These are phyloP conservation scores for Aporophyla nigra DNA, from an alignment of 2,888 invertebrate genomes.

Conservation along the genomic window DNA sequence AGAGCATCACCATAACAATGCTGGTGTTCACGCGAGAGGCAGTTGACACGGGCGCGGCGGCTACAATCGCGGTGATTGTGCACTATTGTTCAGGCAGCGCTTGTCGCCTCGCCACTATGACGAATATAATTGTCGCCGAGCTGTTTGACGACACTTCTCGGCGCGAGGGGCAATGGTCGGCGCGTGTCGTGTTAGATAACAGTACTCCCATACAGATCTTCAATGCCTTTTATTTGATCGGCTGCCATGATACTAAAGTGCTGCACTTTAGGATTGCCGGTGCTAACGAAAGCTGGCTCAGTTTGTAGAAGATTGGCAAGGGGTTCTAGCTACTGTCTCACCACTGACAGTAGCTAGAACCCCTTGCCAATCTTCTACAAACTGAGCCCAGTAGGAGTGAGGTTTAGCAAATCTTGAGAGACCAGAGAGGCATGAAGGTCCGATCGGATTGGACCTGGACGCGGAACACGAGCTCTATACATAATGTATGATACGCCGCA, in stretches of 20 bases:
- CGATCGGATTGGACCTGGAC: slow-evolving; percentile 72
- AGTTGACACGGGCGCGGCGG: slow-evolving; percentile 83
- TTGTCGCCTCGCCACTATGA: slow-evolving; percentile 75
- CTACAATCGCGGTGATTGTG: slow-evolving; percentile 85
- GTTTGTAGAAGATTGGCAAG: neutral
- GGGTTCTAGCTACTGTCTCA: neutral
- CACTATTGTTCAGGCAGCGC: slow-evolving; percentile 84
- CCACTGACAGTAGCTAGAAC: neutral
- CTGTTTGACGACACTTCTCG: slow-evolving; percentile 72
- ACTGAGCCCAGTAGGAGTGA: neutral
- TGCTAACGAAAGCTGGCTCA: neutral
- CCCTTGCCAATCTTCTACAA: neutral
- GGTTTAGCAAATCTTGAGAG: slow-evolving; percentile 57
- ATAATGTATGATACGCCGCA: slow-evolving; percentile 85
- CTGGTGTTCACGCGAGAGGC: slow-evolving; percentile 83
- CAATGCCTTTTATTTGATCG: slow-evolving; percentile 46
- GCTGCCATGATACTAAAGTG: slow-evolving; percentile 1
- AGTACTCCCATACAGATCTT: slow-evolving; percentile 76
- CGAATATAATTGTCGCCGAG: slow-evolving; percentile 78
- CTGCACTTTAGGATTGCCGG: neutral
- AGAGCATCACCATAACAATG: slow-evolving; percentile 88
- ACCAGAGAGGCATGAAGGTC: slow-evolving; percentile 74
- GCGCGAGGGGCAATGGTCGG: slow-evolving; percentile 75
- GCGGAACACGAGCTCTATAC: slow-evolving; percentile 82
- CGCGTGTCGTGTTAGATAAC: slow-evolving; percentile 73